Percentiles rank a stretch among this genome's conserved stretches.
phyloP scores from a whole-genome alignment of 2,113 vertebrate species.

The Bungarus multicinctus region DNA sequence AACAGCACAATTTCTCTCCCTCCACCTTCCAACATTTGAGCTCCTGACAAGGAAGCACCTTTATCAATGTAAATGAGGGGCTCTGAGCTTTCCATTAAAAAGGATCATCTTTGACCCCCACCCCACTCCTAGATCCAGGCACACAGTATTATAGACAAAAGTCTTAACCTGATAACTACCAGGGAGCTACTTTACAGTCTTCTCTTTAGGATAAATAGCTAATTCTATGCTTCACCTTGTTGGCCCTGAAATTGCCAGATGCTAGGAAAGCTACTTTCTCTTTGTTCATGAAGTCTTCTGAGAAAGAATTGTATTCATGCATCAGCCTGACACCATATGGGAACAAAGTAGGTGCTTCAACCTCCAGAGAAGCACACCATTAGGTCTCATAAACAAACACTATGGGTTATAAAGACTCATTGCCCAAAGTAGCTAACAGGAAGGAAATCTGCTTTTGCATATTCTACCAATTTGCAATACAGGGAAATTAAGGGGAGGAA shows the following conservation, averaged over 20 bases:
- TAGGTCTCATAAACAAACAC: slow-evolving; percentile 33
- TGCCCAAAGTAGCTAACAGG: slow-evolving; percentile 58
- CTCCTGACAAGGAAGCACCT: not conserved
- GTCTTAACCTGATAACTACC: not conserved
- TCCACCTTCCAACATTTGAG: not conserved
- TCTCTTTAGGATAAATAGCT: not conserved
- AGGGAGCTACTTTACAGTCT: fast-evolving
- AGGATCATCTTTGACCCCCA: not conserved
- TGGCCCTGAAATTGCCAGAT: slow-evolving; percentile 19
- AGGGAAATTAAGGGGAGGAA: slow-evolving; percentile 22
- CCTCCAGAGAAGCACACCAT: slow-evolving; percentile 55
- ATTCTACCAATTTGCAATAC: slow-evolving; percentile 44
- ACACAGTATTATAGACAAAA: not conserved
- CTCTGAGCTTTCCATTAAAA: not conserved
- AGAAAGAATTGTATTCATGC: slow-evolving; percentile 49
- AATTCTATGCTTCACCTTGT: not conserved
- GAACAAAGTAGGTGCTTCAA: slow-evolving; percentile 66
- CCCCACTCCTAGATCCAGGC: not conserved
- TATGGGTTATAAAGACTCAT: slow-evolving; percentile 63
- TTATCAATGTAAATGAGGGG: not conserved
- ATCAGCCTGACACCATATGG: slow-evolving; percentile 60
- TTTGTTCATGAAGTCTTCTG: slow-evolving; percentile 48
- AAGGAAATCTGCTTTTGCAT: slow-evolving; percentile 57
- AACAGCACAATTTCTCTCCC: too few relatives aligned
- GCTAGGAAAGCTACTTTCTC: slow-evolving; percentile 50